Percentiles rank a stretch among this genome's conserved stretches.
Conservation (phyloP, 2,113 vertebrate species). For the Chionis minor region DNA sequence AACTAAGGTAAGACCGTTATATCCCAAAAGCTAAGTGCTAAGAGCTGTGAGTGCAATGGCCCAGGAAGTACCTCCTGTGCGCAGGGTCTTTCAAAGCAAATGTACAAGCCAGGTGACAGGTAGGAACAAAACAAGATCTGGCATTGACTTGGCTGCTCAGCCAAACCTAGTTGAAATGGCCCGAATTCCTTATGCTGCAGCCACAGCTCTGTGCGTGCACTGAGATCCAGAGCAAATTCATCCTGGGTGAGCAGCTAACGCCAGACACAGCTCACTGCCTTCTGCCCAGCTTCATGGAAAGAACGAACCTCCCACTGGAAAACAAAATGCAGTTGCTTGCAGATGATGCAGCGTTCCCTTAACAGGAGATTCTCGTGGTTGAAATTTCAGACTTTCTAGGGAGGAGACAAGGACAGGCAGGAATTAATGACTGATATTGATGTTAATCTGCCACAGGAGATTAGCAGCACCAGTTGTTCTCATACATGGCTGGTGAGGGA, state of each 20-base stretch:
- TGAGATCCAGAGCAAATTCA: background rate
- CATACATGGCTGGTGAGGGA: accelerated
- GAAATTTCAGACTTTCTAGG: background rate
- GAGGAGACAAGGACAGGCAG: background rate
- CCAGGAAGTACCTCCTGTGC: background rate
- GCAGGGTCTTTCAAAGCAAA: background rate
- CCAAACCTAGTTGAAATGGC: background rate
- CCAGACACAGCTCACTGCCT: background rate
- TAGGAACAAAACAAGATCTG: background rate
- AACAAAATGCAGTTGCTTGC: background rate
- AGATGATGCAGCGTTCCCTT: background rate
- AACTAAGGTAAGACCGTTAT: constrained; percentile 53
- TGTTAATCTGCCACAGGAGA: background rate
- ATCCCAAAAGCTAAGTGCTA: background rate
- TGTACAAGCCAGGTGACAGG: background rate
- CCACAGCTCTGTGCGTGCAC: background rate
- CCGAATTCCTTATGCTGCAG: background rate
- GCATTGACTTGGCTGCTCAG: background rate
- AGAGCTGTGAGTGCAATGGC: background rate
- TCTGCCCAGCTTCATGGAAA: background rate
- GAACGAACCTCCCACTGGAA: background rate
- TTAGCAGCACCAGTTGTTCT: background rate
- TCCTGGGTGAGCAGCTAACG: background rate
- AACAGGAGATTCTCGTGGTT: background rate
- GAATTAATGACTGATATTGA: background rate